phyloP scores from a whole-genome alignment of 2,888 invertebrate species.

The Halocaridina rubra region DNA sequence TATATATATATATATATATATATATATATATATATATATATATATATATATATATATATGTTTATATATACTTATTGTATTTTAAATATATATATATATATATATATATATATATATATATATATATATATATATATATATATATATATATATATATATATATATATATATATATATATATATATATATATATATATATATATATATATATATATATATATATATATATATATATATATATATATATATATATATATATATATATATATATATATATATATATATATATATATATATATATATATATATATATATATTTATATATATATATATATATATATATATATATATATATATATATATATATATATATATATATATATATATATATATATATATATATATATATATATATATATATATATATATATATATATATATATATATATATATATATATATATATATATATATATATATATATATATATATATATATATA shows the following conservation, averaged over 20 bases:
- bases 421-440: conserved; percentile 3
- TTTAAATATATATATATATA: background rate
- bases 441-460: conserved; percentile 14
- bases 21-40: background rate
- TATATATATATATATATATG: background rate
- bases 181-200: background rate
- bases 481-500: background rate
- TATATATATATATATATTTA: background rate
- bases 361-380: conserved; percentile 2
- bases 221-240: background rate
- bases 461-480: background rate
- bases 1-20: background rate
- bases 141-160: background rate
- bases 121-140: background rate
- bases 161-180: background rate
- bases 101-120: background rate
- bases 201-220: background rate
- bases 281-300: background rate
- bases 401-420: conserved; percentile 7
- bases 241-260: conserved; percentile 1
- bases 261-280: background rate
- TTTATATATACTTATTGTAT: background rate
- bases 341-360: background rate
- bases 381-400: conserved; percentile 6
- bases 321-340: background rate